A percentile compares a stretch with the other conserved stretches of the same genome.
phyloP scores from a whole-genome alignment of 2,888 invertebrate species.

The Athalia cordata region DNA sequence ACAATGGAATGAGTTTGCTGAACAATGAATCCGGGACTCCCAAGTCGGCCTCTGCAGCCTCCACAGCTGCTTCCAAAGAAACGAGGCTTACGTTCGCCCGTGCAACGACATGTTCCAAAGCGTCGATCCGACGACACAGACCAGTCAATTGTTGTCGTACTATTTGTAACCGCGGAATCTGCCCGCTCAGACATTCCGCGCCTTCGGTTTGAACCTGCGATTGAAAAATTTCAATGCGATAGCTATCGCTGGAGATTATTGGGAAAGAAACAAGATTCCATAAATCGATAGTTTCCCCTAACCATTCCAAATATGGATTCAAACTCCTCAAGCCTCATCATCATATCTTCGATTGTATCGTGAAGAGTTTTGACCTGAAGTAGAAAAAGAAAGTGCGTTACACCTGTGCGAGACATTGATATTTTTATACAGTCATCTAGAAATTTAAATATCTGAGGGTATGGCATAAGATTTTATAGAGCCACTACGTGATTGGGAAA shows the following conservation, averaged over 20 bases:
- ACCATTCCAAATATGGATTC: conserved; percentile 72
- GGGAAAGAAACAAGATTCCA: background rate
- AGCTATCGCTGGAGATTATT: background rate
- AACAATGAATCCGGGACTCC: conserved; percentile 68
- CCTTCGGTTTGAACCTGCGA: conserved; percentile 66
- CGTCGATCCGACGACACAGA: conserved; percentile 68
- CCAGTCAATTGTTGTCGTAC: conserved; percentile 61
- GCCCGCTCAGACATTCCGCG: conserved; percentile 64
- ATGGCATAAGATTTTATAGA: no score
- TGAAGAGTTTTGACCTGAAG: conserved; percentile 66
- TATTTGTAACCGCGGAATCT: conserved; percentile 63
- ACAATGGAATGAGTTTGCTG: conserved; percentile 70
- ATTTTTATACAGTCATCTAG: no score
- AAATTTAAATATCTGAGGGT: no score
- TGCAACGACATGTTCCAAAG: conserved; percentile 68
- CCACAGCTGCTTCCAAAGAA: conserved; percentile 68
- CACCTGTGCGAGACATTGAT: no score
- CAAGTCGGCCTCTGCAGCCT: conserved; percentile 68
- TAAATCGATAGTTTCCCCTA: conserved; percentile 23
- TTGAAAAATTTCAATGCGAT: background rate
- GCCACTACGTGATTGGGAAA: no score
- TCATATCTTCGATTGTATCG: conserved; percentile 70
- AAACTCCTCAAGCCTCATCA: conserved; percentile 72
- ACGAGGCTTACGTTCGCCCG: conserved; percentile 66
- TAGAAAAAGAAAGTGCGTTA: background rate